phyloP scores from a whole-genome alignment of 2,888 invertebrate genomes.

The Andrena flavipes region DNA sequence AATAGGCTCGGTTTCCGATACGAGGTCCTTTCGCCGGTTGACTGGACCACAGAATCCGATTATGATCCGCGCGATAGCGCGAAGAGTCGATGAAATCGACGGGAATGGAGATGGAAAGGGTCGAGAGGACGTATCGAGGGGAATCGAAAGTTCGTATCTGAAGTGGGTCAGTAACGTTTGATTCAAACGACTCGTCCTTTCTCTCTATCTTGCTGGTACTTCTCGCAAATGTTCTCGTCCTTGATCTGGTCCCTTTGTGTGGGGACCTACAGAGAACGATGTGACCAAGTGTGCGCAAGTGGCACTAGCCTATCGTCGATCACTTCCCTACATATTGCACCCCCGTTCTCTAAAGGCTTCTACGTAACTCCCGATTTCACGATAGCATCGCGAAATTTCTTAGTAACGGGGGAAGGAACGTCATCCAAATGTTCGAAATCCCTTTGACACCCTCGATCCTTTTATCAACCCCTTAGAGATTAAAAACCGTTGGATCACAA shows the following conservation, averaged over 20 bases:
- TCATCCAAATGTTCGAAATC: neutral
- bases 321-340: conserved; percentile 43
- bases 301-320: conserved; percentile 60
- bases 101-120: conserved; percentile 42
- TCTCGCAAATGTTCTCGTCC: conserved; percentile 56
- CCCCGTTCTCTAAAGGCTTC: conserved; percentile 10
- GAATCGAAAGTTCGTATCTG: conserved; percentile 68
- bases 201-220: conserved; percentile 28
- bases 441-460: neutral
- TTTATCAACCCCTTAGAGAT: too few relatives aligned
- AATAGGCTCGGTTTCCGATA: conserved; percentile 21
- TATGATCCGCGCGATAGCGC: conserved; percentile 41
- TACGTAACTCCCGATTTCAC: neutral
- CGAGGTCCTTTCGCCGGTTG: conserved; percentile 8
- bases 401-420: neutral
- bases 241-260: conserved; percentile 51
- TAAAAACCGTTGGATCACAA: too few relatives aligned
- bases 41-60: conserved; percentile 40
- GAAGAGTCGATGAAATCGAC: conserved; percentile 22
- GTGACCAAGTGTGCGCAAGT: conserved; percentile 41
- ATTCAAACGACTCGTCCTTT: conserved; percentile 38
- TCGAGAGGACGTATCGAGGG: conserved; percentile 54
- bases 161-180: conserved; percentile 77
- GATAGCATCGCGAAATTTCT: neutral
- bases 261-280: conserved; percentile 12